These are phyloP conservation scores for Heteromurus nitidus DNA, from an alignment of 2,888 invertebrate genomes.

Conservation along the genomic window DNA sequence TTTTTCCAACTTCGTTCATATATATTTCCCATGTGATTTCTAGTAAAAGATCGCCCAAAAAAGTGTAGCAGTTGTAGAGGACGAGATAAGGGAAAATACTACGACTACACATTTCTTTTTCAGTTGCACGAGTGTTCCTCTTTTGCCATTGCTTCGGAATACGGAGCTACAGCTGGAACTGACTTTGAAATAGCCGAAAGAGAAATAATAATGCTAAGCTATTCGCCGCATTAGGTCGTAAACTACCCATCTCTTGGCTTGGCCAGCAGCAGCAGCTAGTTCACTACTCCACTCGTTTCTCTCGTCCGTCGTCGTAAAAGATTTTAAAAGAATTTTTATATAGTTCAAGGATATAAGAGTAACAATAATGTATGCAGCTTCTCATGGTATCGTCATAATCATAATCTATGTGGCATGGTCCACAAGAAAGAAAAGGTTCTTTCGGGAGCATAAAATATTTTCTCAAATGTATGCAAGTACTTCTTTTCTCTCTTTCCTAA, in stretches of 20 bases:
- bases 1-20: constrained; percentile 21
- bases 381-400: constrained; percentile 19
- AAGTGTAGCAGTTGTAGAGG: constrained; percentile 38
- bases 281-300: too few relatives aligned
- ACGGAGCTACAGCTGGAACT: constrained; percentile 48
- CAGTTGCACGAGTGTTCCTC: constrained; percentile 11
- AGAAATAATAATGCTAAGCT: constrained; percentile 33
- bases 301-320: too few relatives aligned
- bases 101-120: background rate
- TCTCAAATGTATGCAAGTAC: background rate
- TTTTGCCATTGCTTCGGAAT: too few relatives aligned
- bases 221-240: constrained; percentile 43
- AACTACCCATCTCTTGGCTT: constrained; percentile 44
- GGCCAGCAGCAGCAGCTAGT: constrained; percentile 15
- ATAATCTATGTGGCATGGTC: constrained; percentile 45
- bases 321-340: background rate
- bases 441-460: background rate
- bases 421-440: constrained; percentile 29
- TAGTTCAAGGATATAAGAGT: too few relatives aligned
- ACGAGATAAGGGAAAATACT: constrained; percentile 44
- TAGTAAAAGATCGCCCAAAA: constrained; percentile 43
- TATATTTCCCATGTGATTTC: constrained; percentile 56
- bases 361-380: constrained; percentile 45
- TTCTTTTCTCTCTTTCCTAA: too few relatives aligned
- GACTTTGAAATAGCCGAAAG: constrained; percentile 41